Conservation (phyloP, 2,113 vertebrate genomes). For the Otis tarda region DNA sequence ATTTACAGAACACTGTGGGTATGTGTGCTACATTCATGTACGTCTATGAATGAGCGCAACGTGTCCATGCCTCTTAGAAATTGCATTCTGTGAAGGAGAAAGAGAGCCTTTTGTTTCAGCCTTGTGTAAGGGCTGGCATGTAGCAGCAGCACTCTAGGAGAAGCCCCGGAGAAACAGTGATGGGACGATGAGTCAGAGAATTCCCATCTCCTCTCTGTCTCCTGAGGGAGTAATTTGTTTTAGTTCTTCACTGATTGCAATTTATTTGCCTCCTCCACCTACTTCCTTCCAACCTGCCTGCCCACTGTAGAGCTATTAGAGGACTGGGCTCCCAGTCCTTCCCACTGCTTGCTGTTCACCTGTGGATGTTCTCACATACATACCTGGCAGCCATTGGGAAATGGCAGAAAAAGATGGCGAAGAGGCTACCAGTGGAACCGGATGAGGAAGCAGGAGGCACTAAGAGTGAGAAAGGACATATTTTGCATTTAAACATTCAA, state of each 20-base stretch:
- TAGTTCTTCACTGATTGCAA: constrained; percentile 23
- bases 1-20: not conserved
- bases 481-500: not conserved
- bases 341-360: not conserved
- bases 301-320: not conserved
- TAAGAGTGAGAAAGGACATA: not conserved
- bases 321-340: not conserved
- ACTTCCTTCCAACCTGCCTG: not conserved
- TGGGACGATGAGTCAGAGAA: constrained; percentile 32
- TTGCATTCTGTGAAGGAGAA: not conserved
- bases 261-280: constrained; percentile 26
- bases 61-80: not conserved
- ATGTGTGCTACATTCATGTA: not conserved
- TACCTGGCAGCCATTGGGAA: not conserved
- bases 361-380: not conserved
- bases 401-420: not conserved
- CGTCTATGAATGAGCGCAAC: not conserved
- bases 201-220: constrained; percentile 25
- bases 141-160: not conserved
- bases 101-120: not conserved
- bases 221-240: constrained; percentile 29
- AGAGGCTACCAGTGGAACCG: not conserved
- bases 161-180: not conserved
- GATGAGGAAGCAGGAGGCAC: not conserved
- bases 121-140: constrained; percentile 1